Conservation (phyloP, 2,888 invertebrate species). For the Chelonus formosanus region DNA sequence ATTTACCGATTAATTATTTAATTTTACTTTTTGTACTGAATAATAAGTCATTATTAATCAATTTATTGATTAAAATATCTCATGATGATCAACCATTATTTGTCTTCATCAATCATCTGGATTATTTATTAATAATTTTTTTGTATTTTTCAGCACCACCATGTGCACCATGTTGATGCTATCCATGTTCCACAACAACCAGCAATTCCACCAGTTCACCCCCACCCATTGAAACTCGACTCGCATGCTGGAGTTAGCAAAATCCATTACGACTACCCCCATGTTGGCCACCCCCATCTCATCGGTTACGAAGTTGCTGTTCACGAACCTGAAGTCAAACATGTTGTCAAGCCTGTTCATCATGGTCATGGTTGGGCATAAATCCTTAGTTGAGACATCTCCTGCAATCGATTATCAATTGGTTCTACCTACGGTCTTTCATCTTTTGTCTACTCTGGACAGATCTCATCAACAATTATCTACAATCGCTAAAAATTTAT, state of each 20-base stretch:
- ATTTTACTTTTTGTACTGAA: too few relatives aligned
- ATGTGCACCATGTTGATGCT: slow-evolving; percentile 49
- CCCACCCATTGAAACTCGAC: slow-evolving; percentile 57
- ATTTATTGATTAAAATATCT: too few relatives aligned
- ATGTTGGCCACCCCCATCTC: slow-evolving; percentile 68
- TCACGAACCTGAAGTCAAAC: slow-evolving; percentile 68
- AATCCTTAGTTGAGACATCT: slow-evolving; percentile 18
- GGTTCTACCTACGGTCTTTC: slow-evolving; percentile 50
- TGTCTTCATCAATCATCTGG: slow-evolving; percentile 11
- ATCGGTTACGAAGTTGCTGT: slow-evolving; percentile 67
- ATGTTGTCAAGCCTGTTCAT: slow-evolving; percentile 68
- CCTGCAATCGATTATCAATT: slow-evolving; percentile 36
- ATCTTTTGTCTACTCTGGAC: slow-evolving; percentile 5
- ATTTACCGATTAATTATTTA: too few relatives aligned
- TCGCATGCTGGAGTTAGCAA: slow-evolving; percentile 42
- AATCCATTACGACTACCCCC: slow-evolving; percentile 53
- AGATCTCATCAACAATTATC: background rate
- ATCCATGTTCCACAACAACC: slow-evolving; percentile 56
- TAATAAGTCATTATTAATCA: too few relatives aligned
- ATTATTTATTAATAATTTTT: slow-evolving; percentile 9
- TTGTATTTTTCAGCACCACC: slow-evolving; percentile 39
- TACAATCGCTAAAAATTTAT: too few relatives aligned
- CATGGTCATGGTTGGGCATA: slow-evolving; percentile 62
- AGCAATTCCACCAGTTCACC: slow-evolving; percentile 58
- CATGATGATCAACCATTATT: background rate